Evolutionary conservation across 2,888 invertebrate species (phyloP), one percentile per base, ranked within the genome.

Genomic region (Omphaloscelis lunosa): DNA sequence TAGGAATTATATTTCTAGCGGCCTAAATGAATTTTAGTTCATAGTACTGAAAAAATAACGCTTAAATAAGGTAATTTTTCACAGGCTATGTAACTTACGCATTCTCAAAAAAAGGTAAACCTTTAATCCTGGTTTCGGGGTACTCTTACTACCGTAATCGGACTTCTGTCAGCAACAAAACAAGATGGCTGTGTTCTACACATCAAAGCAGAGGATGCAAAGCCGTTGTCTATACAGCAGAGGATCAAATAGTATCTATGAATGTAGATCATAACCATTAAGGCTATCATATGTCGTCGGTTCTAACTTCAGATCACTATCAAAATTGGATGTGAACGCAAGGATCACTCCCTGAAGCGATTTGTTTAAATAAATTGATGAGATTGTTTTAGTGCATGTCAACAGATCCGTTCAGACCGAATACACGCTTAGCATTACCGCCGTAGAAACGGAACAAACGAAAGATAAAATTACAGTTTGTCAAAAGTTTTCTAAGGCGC

Each of bases 171-270:
- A 68, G 15, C 29, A 15, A 68, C 0, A 70, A 59, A 59, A 59
- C 41, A 45, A 70, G 29, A 59, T 72, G 72, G 72, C 41, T 70
- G 15, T 70, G 72, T 68, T 45, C 70, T 11, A 73, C 72, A 45
- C 53, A 73, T 41, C 71, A 56, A 23, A 51, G 41, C 9, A 69
- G 17, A 70, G 72, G 72, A 17, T 72, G 70, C 27, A 72, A 69
- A 45, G 53, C 70, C 11, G 69, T 56, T 12, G 41, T 72, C 0
- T 56, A 68, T 8, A 72, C 72, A 20, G 8, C 53, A 41, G 27
- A 72, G 12, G 27, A 48, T 27, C 27, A 45, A 11, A 45, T 66
- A 27, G 65, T 45, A 20, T 66, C 45, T 8, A 66, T 66, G 66
- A 66, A 66, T 45, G 8, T 45, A 20, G 12, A 66, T 45, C 45